Conservation (phyloP, 2,797 vertebrate genomes). For the Simalia tracyae region DNA sequence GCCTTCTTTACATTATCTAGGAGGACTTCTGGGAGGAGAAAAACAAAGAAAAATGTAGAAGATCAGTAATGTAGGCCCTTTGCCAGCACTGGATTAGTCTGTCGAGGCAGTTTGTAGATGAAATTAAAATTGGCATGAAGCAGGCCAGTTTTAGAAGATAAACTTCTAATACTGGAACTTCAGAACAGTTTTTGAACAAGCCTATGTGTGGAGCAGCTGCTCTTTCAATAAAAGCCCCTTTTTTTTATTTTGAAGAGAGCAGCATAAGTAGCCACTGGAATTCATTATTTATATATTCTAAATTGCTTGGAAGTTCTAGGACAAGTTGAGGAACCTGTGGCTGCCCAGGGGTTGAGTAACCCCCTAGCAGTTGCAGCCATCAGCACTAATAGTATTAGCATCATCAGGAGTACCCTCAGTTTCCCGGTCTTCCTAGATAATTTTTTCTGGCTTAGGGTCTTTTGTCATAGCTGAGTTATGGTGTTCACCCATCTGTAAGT, state of each 20-base stretch:
- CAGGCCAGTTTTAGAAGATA: background rate
- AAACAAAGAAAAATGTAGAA: background rate
- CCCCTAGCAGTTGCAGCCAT: background rate
- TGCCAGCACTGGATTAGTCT: background rate
- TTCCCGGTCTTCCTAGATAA: too few species aligned
- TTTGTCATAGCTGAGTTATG: too few species aligned
- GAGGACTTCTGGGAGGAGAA: background rate
- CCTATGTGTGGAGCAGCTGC: background rate
- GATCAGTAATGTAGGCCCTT: background rate
- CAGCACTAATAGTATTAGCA: too few species aligned
- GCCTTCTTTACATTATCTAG: background rate
- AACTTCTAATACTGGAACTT: background rate
- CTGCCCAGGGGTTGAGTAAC: background rate
- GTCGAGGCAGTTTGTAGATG: background rate
- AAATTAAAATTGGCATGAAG: background rate
- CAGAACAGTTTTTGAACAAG: background rate
- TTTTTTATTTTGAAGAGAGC: background rate
- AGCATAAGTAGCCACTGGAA: background rate
- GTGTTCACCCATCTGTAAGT: too few species aligned
- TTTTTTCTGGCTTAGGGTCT: too few species aligned
- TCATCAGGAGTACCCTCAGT: too few species aligned
- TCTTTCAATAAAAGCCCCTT: background rate
- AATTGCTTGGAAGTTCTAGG: background rate
- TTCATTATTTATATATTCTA: too few species aligned
- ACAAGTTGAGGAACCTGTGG: background rate